Base-by-base conservation (phyloP, 2,888 invertebrate species). In the Orthosia gracilis region DNA sequence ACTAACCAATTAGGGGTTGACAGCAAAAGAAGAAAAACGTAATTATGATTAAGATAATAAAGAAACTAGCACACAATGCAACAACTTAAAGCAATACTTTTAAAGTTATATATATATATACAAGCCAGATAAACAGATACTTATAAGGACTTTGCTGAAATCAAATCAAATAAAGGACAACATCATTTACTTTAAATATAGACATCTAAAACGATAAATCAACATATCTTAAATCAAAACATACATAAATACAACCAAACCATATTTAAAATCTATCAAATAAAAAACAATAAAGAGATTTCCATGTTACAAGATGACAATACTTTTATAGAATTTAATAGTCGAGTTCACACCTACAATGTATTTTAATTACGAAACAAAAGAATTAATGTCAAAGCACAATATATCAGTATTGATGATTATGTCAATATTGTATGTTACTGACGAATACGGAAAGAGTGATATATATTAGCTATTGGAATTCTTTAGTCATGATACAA, bases 321-420 rank as follows among this genome's bases (percentile, higher is more conserved):
- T 40, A 58, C 57, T 50, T 66, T 55, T 61, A 64, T 5, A 59
- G 69, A 64, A 40, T 61, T 73, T 17, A 49, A 61, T 63, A 66
- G 18, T 23, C 18, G 9, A 50, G 55, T 84, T 78, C 75, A 78
- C 81, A 84, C 81, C 81, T 76, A 75, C 59, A 71, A n/a, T n/a
- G n/a, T 61, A 9, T 58, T 59, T 67, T 80, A 68, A 72, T 78
- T 59, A 66, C 26, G 17, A 78, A 26, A 78, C 58, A 52, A 64
- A 69, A 49, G 11, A 78, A 78, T 78, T 18, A 69, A 78, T 59
- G 82, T 80, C 82, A 78, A 45, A 64, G 2, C 23, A 59, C 50
- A 64, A 78, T 82, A 78, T 49, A 78, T 73, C 80, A 67, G 54
- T 31, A 54, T 31, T 11, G 49, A 72, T 61, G 59, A 68, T 21